Evolutionary conservation across 2,888 invertebrate species (phyloP), one percentile per base, ranked within the genome.

Genomic region (Caenorhabditis japonica): DNA sequence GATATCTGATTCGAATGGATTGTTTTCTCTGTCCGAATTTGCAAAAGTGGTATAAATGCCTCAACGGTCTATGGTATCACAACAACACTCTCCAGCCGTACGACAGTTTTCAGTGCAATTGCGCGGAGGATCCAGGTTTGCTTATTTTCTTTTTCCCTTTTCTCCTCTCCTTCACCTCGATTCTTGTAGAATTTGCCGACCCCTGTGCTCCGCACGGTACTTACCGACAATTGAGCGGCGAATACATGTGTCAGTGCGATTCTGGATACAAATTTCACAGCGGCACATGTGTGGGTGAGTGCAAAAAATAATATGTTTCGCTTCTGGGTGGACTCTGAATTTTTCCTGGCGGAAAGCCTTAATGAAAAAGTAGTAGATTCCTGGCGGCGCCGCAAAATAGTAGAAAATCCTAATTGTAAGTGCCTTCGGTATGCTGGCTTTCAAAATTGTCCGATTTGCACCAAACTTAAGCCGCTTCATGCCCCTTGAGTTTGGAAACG

Each of bases 161-260:
- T n/a, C n/a, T n/a, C n/a, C n/a, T n/a, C n/a, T n/a, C n/a, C n/a
- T n/a, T n/a, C n/a, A n/a, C n/a, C n/a, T n/a, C n/a, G n/a, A n/a
- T n/a, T n/a, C n/a, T n/a, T n/a, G 13, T 19, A 58, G 52, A 34
- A 15, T 61, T 52, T 27, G 10, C 25, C 1, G 69, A 70, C 27
- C 60, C 60, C 4, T 71, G 71, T 13, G 8, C 5, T 4, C 56
- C 51, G 8, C 33, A 62, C 23, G 71, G 71, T 17, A 17, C 8
- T 1, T 55, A 55, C 27, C 25, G 30, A 2, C 12, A 47, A 30
- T 13, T 43, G 8, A 12, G 2, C 5, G 61, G 58, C 2, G 39
- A 15, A 17, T 64, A 47, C 39, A 64, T 44, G 25, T 72, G 71
- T 23, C 12, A 19, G 0, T 72, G 71, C 25, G 34, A 59, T 13